phyloP scores from a whole-genome alignment of 2,888 invertebrate species.

The Synanthedon andrenaeformis region DNA sequence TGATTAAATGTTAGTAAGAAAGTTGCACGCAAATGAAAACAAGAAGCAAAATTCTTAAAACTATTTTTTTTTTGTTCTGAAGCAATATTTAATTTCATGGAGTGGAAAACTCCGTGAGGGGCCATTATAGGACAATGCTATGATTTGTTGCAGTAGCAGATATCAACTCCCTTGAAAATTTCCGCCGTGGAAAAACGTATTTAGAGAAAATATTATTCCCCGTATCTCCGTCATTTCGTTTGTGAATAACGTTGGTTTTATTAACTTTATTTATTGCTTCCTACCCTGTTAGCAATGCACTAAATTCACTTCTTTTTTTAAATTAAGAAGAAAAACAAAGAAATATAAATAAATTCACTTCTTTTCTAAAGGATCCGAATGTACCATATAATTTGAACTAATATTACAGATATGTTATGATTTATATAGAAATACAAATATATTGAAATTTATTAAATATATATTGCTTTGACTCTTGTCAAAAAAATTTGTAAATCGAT shows the following conservation, averaged over 20 bases:
- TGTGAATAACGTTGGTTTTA: conserved; percentile 25
- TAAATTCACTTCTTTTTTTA: not conserved
- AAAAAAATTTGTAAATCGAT: no score
- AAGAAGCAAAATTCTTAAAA: conserved; percentile 12
- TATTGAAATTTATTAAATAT: no score
- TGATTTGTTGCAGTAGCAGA: conserved; percentile 50
- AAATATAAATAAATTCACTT: not conserved
- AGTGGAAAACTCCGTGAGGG: conserved; percentile 46
- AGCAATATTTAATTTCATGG: conserved; percentile 61
- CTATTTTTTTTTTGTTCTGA: conserved; percentile 40
- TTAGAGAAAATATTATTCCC: conserved; percentile 26
- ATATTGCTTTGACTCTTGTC: no score
- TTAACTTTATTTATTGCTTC: conserved; percentile 32
- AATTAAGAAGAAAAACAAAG: no score
- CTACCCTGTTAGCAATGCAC: not conserved
- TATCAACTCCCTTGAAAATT: conserved; percentile 35
- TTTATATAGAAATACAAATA: no score
- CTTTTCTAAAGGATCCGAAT: no score
- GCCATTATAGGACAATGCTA: conserved; percentile 43
- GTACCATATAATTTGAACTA: no score
- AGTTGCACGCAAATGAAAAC: no score
- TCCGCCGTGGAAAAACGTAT: conserved; percentile 14
- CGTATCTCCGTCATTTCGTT: conserved; percentile 14
- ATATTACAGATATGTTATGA: no score
- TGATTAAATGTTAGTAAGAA: no score